phyloP scores from a whole-genome alignment of 2,888 invertebrate genomes.

The Scaptomyza flava region DNA sequence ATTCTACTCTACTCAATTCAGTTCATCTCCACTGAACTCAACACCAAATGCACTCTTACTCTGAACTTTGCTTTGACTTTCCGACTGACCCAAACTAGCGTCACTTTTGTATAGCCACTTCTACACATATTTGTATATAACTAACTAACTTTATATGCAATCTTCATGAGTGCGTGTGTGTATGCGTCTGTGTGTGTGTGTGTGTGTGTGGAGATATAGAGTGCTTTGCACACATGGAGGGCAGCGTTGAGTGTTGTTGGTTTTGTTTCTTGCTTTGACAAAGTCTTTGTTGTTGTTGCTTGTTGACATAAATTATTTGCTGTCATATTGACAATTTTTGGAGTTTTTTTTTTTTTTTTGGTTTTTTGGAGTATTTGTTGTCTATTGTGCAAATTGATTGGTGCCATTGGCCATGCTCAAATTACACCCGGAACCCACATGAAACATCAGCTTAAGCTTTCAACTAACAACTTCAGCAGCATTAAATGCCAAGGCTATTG shows the following conservation, averaged over 20 bases:
- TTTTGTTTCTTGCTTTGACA: slow-evolving; percentile 36
- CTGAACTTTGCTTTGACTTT: background rate
- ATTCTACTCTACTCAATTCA: background rate
- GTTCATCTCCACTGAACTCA: background rate
- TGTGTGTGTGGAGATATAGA: slow-evolving; percentile 38
- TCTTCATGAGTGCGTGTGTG: no score
- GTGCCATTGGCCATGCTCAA: slow-evolving; percentile 29
- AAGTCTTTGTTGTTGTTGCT: slow-evolving; percentile 25
- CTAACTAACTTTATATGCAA: slow-evolving; percentile 49
- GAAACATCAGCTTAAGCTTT: background rate
- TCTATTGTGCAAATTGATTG: slow-evolving; percentile 53
- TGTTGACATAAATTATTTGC: slow-evolving; percentile 73
- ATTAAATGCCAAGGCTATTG: slow-evolving; percentile 8
- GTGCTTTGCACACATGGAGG: slow-evolving; percentile 65
- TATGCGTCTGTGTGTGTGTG: slow-evolving; percentile 5
- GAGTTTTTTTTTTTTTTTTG: slow-evolving; percentile 23
- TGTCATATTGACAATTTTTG: slow-evolving; percentile 21
- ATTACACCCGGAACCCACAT: background rate
- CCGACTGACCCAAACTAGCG: slow-evolving; percentile 30
- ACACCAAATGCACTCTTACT: slow-evolving; percentile 1
- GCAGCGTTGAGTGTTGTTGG: slow-evolving; percentile 49
- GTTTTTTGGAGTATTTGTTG: slow-evolving; percentile 34
- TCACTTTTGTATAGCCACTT: slow-evolving; percentile 50
- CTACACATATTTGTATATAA: slow-evolving; percentile 72
- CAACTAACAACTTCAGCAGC: slow-evolving; percentile 4